phyloP scores from a whole-genome alignment of 2,797 vertebrate species.

The Mycteria americana region DNA sequence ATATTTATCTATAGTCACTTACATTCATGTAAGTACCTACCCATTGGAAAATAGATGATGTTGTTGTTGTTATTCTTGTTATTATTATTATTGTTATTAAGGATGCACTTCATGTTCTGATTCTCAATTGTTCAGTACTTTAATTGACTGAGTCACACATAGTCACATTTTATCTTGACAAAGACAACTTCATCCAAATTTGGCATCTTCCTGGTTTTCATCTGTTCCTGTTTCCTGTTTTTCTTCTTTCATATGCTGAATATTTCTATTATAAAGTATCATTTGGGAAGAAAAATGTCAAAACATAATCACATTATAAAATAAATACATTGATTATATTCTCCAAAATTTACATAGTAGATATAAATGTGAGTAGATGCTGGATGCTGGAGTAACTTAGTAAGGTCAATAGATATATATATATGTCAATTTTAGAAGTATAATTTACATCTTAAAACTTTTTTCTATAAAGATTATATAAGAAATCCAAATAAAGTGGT shows the following conservation, averaged over 20 bases:
- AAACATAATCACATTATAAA: background rate
- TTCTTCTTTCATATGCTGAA: background rate
- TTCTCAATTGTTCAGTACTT: background rate
- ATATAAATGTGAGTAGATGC: background rate
- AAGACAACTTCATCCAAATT: background rate
- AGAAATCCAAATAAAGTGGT: background rate
- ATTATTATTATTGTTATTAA: background rate
- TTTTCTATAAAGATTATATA: background rate
- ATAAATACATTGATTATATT: background rate
- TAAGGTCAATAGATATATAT: background rate
- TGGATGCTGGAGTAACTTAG: background rate
- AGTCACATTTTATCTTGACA: background rate
- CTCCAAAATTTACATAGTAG: background rate
- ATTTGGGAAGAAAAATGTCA: background rate
- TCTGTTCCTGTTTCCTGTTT: background rate
- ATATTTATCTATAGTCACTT: background rate
- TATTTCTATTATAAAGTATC: background rate
- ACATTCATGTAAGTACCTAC: background rate
- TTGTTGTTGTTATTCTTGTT: fast-evolving
- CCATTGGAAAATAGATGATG: background rate
- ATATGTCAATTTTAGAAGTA: background rate
- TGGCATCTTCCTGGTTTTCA: background rate
- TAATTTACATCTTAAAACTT: background rate
- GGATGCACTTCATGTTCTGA: background rate
- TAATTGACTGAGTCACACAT: background rate